phyloP scores from a whole-genome alignment of 2,888 invertebrate species.

The Synanthedon andrenaeformis region DNA sequence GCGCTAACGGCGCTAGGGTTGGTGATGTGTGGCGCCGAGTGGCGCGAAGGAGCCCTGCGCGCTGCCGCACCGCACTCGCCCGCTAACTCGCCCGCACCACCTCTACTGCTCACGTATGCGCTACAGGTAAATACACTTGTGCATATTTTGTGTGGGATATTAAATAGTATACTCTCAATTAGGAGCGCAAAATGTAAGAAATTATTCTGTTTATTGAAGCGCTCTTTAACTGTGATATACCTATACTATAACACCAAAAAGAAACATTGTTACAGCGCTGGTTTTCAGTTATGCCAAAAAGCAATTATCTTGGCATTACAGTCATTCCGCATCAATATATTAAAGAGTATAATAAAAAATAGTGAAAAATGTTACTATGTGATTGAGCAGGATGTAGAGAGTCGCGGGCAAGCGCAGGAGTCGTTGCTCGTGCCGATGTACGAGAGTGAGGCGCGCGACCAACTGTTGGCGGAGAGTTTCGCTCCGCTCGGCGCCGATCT shows the following conservation, averaged over 20 bases:
- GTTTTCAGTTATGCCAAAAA: no score
- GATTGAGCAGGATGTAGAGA: background rate
- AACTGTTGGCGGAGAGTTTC: constrained; percentile 20
- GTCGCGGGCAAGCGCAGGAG: constrained; percentile 6
- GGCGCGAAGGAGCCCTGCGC: constrained; percentile 14
- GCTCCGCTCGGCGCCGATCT: constrained; percentile 32
- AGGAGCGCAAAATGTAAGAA: no score
- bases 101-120: constrained; percentile 24
- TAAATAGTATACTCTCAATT: no score
- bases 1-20: constrained; percentile 28
- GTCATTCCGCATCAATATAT: no score
- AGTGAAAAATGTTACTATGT: no score
- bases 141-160: background rate
- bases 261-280: no score
- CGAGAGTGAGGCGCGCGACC: constrained; percentile 21
- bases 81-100: constrained; percentile 39
- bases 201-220: no score
- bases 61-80: constrained; percentile 13
- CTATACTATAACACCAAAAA: no score
- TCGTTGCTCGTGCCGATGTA: constrained; percentile 36
- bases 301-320: no score
- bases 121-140: constrained; percentile 9
- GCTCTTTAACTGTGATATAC: no score
- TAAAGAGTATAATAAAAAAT: no score
- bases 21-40: constrained; percentile 33